These are phyloP conservation scores for Lutjanus erythropterus DNA, from an alignment of 2,113 vertebrate genomes.

Conservation along the genomic window DNA sequence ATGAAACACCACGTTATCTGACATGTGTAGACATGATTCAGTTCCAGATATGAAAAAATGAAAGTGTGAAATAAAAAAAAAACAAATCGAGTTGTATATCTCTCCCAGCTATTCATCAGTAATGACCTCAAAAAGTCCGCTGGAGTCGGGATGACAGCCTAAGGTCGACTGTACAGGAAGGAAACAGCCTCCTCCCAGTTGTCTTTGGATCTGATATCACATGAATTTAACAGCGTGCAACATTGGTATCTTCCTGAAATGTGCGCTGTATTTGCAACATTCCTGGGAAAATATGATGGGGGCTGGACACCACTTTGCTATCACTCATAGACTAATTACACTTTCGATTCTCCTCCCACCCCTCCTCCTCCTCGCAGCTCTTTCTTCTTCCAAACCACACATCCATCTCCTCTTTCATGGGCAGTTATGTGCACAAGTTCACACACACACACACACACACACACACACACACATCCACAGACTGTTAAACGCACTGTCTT, in stretches of 20 bases:
- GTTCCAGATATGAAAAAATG: constrained; percentile 23
- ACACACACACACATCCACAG: constrained; percentile 12
- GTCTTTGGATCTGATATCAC: constrained; percentile 45
- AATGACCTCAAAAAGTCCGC: constrained; percentile 36
- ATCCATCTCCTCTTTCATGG: constrained; percentile 41
- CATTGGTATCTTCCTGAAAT: constrained; percentile 12
- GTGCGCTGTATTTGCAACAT: constrained; percentile 6
- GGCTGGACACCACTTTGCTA: constrained; percentile 38
- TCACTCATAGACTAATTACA: constrained; percentile 70
- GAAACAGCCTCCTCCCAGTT: background rate
- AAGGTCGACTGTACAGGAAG: background rate
- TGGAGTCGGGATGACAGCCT: background rate
- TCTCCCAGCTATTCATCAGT: constrained; percentile 17
- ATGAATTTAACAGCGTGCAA: constrained; percentile 21
- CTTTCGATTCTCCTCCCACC: constrained; percentile 28
- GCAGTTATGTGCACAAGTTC: constrained; percentile 34
- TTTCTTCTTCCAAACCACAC: constrained; percentile 40
- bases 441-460: constrained; percentile 23
- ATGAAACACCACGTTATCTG: constrained; percentile 36
- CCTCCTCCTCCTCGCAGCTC: background rate
- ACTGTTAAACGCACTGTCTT: constrained; percentile 10
- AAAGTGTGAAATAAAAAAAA: constrained; percentile 10
- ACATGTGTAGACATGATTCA: constrained; percentile 8
- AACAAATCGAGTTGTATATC: constrained; percentile 33
- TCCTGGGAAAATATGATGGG: constrained; percentile 28